Conservation (phyloP, 2,888 invertebrate genomes). For the Disparrhopalites patrizii region DNA sequence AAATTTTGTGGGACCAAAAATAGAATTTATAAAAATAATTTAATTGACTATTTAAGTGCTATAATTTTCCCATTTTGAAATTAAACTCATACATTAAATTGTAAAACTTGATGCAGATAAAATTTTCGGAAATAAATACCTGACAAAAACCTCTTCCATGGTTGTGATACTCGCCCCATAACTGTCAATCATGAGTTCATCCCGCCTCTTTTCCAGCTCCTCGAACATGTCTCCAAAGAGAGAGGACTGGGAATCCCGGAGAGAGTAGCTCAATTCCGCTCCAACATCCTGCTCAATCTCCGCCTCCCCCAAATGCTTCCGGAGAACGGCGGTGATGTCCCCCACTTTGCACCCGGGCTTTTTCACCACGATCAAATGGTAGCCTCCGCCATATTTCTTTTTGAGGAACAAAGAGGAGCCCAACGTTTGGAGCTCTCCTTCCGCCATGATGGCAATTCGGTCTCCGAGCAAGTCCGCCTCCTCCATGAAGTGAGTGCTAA, state of each 20-base stretch:
- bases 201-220: constrained; percentile 62
- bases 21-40: too few relatives aligned
- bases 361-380: constrained; percentile 71
- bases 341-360: constrained; percentile 52
- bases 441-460: constrained; percentile 78
- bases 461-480: constrained; percentile 66
- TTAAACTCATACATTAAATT: too few relatives aligned
- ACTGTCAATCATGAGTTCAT: constrained; percentile 63
- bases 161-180: constrained; percentile 82
- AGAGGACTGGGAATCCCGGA: constrained; percentile 61
- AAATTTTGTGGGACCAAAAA: too few relatives aligned
- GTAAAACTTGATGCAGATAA: too few relatives aligned
- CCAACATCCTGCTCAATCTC: constrained; percentile 68
- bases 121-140: too few relatives aligned
- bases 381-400: constrained; percentile 64
- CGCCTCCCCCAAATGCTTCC: constrained; percentile 63
- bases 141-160: constrained; percentile 81
- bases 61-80: too few relatives aligned
- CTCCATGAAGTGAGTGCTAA: constrained; percentile 62
- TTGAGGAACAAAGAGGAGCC: constrained; percentile 83
- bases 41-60: too few relatives aligned
- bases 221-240: constrained; percentile 65
- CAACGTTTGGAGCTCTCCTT: constrained; percentile 68
- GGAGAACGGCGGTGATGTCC: constrained; percentile 60
- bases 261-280: constrained; percentile 67